Evolutionary conservation across 2,888 invertebrate genomes (phyloP).

Genomic region (Latheticus oryzae): DNA sequence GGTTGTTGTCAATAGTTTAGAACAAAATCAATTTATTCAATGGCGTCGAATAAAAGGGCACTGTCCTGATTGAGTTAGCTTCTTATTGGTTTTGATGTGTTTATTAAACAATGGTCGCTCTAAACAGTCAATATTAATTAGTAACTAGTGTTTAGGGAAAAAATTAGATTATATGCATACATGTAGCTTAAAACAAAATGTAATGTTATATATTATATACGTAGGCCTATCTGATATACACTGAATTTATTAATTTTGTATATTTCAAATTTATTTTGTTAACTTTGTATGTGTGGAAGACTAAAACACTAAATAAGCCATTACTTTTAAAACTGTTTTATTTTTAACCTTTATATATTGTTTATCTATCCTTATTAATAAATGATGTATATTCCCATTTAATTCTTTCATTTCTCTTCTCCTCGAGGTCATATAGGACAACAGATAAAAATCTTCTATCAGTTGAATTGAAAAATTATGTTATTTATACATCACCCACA

Average conservation of each 20-base stretch:
- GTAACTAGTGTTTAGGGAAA: slow-evolving; percentile 52
- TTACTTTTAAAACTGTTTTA: slow-evolving; percentile 55
- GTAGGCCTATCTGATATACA: slow-evolving; percentile 64
- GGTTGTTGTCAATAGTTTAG: slow-evolving; percentile 59
- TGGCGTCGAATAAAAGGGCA: slow-evolving; percentile 56
- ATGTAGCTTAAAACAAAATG: slow-evolving; percentile 59
- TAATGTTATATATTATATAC: slow-evolving; percentile 53
- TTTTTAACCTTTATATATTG: slow-evolving; percentile 54
- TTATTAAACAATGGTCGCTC: slow-evolving; percentile 57
- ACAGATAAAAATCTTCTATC: slow-evolving; percentile 4
- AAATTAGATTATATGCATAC: slow-evolving; percentile 56
- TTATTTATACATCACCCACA: slow-evolving; percentile 1
- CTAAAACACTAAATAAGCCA: slow-evolving; percentile 50
- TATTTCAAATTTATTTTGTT: slow-evolving; percentile 59
- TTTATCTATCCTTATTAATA: slow-evolving; percentile 58
- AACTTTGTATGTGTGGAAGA: slow-evolving; percentile 55
- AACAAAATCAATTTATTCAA: no score
- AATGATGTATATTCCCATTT: slow-evolving; percentile 60
- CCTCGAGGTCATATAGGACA: background rate
- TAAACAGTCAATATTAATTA: slow-evolving; percentile 65
- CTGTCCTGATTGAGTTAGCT: slow-evolving; percentile 51
- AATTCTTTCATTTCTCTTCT: slow-evolving; percentile 29
- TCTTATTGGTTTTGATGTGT: slow-evolving; percentile 45
- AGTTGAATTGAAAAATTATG: background rate
- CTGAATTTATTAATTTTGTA: slow-evolving; percentile 60